Conservation (phyloP, 2,113 vertebrate species). For the Amazona guildingii region DNA sequence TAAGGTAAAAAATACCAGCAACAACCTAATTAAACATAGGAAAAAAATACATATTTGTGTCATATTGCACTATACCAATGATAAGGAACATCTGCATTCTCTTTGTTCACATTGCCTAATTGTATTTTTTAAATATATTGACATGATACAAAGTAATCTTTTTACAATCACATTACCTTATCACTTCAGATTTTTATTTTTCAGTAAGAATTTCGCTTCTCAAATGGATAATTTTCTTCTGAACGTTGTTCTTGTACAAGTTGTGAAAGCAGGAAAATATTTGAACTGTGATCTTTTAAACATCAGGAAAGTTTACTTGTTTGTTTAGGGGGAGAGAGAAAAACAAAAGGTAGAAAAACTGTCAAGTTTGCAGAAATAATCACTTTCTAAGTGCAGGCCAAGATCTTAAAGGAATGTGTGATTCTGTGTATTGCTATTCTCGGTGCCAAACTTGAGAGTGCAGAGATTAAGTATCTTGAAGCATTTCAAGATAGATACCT, state of each 20-base stretch:
- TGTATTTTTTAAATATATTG: neutral
- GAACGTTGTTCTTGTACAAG: neutral
- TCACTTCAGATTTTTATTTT: neutral
- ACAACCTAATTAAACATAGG: neutral
- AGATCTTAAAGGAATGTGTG: neutral
- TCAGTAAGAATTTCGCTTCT: neutral
- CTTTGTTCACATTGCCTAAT: neutral
- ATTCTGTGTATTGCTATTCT: neutral
- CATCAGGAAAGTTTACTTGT: neutral
- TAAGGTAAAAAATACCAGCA: neutral
- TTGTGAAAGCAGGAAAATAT: neutral
- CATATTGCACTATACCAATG: neutral
- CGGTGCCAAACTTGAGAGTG: neutral
- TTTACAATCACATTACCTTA: neutral
- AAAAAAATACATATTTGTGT: neutral
- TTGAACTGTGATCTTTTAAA: neutral
- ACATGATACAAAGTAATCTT: neutral
- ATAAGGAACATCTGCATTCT: neutral
- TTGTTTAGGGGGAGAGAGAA: rapidly evolving
- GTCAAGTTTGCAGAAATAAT: neutral
- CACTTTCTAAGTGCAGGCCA: neutral
- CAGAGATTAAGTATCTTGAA: neutral
- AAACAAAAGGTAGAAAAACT: neutral
- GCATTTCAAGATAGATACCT: neutral
- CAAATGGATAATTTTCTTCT: neutral